Base-by-base conservation (phyloP, 2,113 vertebrate genomes). In the Chaetorhynchus papuensis region DNA sequence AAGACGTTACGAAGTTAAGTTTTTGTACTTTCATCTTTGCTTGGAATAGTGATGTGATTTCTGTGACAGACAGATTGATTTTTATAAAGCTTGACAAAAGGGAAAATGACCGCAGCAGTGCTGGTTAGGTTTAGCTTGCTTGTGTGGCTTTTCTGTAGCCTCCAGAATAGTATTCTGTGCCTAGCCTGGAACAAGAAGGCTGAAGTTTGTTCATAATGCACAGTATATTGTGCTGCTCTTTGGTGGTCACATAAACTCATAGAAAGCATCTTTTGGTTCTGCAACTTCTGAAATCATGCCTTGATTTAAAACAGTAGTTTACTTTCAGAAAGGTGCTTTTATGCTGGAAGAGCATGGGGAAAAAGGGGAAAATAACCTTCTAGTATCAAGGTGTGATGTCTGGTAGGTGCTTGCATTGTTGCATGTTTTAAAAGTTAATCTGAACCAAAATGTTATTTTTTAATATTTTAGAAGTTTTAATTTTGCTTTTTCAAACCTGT, bases 121-220 rank as follows among this genome's bases (percentile, higher is more conserved):
- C 47, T 87, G 39, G 28, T 71, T 91, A 27, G 41, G 11, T 70
- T 90, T 93, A 87, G 44, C 52, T 83, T 88, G 42, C 41, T 39
- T 61, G 33, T 91, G 59, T 93, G 84, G 80, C 83, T 94, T 96
- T 87, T 35, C 81, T 93, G 61, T 85, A 88, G 57, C 41, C 56
- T 87, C 30, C 61, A 83, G 61, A 83, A 77, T 7, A 87, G 50
- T 89, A 85, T 57, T 89, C 27, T 45, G 60, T 72, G 47, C 54
- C 50, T 42, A 56, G 27, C 71, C 76, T 94, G 79, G 66, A 94
- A 93, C 90, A 92, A 56, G 77, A 90, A 90, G 89, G 49, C 50
- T 50, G 12, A 59, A 47, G 9, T 45, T 65, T 82, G 37, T 83
- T 94, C 28, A 5, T 31, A 84, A 52, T 57, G 30, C 23, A 35